Evolutionary conservation across 2,888 invertebrate species (phyloP).

Genomic region (Habroteleia sp.): DNA sequence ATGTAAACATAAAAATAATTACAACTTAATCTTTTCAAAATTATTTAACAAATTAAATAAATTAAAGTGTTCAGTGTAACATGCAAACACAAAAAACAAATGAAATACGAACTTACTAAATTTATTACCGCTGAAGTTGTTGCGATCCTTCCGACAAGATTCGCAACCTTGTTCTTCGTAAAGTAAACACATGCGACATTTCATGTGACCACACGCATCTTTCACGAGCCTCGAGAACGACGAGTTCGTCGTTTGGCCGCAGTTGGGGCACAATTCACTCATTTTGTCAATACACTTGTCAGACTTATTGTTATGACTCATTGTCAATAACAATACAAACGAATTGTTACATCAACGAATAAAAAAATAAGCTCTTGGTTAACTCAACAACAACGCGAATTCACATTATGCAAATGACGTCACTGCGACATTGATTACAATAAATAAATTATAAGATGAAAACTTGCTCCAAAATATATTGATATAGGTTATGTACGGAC

Average conservation of each 20-base stretch:
- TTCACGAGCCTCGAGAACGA: conserved; percentile 86
- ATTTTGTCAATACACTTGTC: conserved; percentile 58
- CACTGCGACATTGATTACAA: too few species aligned
- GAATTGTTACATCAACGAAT: not conserved
- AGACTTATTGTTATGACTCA: conserved; percentile 8
- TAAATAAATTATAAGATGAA: conserved; percentile 34
- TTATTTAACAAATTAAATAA: too few species aligned
- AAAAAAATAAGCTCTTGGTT: conserved; percentile 1
- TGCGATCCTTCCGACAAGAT: conserved; percentile 80
- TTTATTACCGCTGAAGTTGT: conserved; percentile 12
- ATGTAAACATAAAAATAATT: too few species aligned
- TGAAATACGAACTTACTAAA: conserved; percentile 35
- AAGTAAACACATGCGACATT: conserved; percentile 88
- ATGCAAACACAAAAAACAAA: too few species aligned
- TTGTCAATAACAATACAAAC: conserved; percentile 18
- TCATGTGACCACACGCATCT: conserved; percentile 88
- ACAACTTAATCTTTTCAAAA: too few species aligned
- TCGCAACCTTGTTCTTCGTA: conserved; percentile 86
- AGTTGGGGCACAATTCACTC: conserved; percentile 83
- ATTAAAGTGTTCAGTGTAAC: too few species aligned
- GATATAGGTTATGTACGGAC: conserved; percentile 15
- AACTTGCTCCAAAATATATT: conserved; percentile 21
- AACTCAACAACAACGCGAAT: not conserved
- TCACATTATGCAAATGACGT: not conserved
- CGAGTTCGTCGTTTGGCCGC: conserved; percentile 83